These are phyloP conservation scores for Psix sp. DNA, from an alignment of 1,140 invertebrate species.

Conservation along the genomic window DNA sequence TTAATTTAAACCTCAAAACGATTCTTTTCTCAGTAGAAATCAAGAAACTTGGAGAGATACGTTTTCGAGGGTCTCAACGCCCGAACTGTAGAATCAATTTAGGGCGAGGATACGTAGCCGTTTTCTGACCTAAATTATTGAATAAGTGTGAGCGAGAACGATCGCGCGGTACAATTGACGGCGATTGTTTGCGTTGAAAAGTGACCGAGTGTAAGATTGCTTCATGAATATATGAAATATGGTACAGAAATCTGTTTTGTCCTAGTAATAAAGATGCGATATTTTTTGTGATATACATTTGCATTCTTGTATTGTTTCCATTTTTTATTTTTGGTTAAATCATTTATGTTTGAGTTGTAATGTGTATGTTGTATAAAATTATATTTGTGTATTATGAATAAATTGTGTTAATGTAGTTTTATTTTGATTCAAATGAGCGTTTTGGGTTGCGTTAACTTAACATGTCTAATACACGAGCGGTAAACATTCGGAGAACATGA, in stretches of 20 bases:
- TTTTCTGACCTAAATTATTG: slow-evolving; percentile 60
- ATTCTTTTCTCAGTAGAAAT: slow-evolving; percentile 50
- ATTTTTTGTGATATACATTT: not conserved
- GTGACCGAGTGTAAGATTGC: slow-evolving; percentile 57
- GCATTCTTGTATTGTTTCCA: not conserved
- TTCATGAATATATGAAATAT: slow-evolving; percentile 57
- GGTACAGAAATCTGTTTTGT: slow-evolving; percentile 29
- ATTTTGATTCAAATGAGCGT: not conserved
- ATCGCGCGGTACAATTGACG: slow-evolving; percentile 58
- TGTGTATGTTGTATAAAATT: too few relatives aligned
- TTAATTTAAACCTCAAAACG: slow-evolving; percentile 52
- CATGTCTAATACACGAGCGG: not conserved
- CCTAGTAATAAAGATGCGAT: slow-evolving; percentile 4
- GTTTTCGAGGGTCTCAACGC: slow-evolving; percentile 44
- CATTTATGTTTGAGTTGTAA: too few relatives aligned
- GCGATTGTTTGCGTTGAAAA: slow-evolving; percentile 59
- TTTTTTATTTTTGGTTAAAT: too few relatives aligned
- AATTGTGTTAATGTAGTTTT: not conserved
- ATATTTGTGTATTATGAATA: not conserved
- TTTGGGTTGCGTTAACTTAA: too few relatives aligned
- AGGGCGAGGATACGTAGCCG: slow-evolving; percentile 56
- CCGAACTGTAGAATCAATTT: slow-evolving; percentile 57
- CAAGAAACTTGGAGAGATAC: slow-evolving; percentile 44
- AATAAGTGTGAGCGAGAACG: slow-evolving; percentile 61
- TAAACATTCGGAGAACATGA: not conserved